phyloP scores from a whole-genome alignment of 2,113 vertebrate genomes.

The Istiophorus platypterus region DNA sequence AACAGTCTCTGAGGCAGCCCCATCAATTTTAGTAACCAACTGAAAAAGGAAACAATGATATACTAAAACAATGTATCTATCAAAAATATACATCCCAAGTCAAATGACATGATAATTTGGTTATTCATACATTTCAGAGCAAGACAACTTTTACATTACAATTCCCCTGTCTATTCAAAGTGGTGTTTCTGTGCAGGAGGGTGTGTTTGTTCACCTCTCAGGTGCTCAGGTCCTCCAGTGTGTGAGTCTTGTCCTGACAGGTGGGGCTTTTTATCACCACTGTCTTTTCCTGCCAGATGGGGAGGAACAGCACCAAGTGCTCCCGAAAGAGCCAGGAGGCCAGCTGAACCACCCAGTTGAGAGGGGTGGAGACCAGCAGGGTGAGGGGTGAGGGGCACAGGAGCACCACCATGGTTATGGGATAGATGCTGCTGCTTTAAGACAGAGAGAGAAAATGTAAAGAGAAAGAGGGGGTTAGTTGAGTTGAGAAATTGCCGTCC shows the following conservation, averaged over 20 bases:
- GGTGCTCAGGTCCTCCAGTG: slow-evolving; percentile 89
- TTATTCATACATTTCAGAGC: not conserved
- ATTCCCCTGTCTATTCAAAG: not conserved
- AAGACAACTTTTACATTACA: not conserved
- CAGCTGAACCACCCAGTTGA: slow-evolving; percentile 92
- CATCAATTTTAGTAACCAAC: not conserved
- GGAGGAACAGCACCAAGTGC: slow-evolving; percentile 90
- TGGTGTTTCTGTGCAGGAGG: slow-evolving; percentile 76
- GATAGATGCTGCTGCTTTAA: slow-evolving; percentile 93
- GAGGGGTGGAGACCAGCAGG: slow-evolving; percentile 94
- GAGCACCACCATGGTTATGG: slow-evolving; percentile 91
- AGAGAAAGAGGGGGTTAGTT: slow-evolving; percentile 3
- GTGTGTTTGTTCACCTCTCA: slow-evolving; percentile 93
- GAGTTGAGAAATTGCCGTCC: not conserved
- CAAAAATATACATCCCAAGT: not conserved
- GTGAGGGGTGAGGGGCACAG: slow-evolving; percentile 94
- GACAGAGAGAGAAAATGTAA: not conserved
- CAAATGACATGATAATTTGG: not conserved
- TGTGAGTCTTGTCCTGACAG: slow-evolving; percentile 76
- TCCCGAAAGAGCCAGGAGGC: slow-evolving; percentile 94
- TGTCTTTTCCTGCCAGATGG: slow-evolving; percentile 92
- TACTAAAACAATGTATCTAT: not conserved
- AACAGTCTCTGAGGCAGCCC: not conserved
- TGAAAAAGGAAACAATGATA: not conserved
- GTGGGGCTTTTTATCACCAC: slow-evolving; percentile 92